Base-by-base conservation (phyloP, 2,113 vertebrate genomes). In the Lagopus leucura region DNA sequence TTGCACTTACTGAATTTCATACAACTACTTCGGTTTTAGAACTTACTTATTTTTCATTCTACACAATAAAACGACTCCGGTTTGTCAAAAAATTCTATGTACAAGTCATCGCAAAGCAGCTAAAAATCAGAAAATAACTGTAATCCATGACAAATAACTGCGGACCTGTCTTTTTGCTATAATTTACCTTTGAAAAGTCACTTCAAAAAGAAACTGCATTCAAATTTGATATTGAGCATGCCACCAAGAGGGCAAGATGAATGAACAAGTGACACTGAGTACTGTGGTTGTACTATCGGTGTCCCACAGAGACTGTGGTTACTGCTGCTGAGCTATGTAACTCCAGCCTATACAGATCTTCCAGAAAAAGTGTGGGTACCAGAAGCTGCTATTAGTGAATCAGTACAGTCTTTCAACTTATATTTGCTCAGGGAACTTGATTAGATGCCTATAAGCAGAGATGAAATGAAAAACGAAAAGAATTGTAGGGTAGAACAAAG, bases 371-470 rank as follows among this genome's bases (percentile, higher is more conserved):
- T 42, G 57, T 58, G 47, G 50, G 21, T 43, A 52, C 25, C 30
- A 86, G 57, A 43, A 50, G 43, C 13, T 45, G 38, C 32, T 73
- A 32, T 16, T 8, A 45, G 32, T 13, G 47, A 48, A 63, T 42
- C 52, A 70, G 60, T 28, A 11, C 4, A 50, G 60, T 30, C 30
- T 71, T 36, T 55, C 80, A 58, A 28, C 42, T 18, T 0, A 0
- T 17, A 14, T 57, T 55, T 50, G 22, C 34, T 60, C 75, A 73
- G 82, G 0, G 0, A 65, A 32, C 77, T 65, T 84, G 43, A 61
- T 55, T 65, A 64, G 30, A 43, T 40, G 64, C 22, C 47, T 40
- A 7, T 22, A 64, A 32, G 34, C 79, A 36, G 38, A 81, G 27
- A 34, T 8, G 30, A 11, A 8, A 15, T 65, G 10, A 57, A 67